phyloP scores from a whole-genome alignment of 2,113 vertebrate genomes.

The Psophia crepitans region DNA sequence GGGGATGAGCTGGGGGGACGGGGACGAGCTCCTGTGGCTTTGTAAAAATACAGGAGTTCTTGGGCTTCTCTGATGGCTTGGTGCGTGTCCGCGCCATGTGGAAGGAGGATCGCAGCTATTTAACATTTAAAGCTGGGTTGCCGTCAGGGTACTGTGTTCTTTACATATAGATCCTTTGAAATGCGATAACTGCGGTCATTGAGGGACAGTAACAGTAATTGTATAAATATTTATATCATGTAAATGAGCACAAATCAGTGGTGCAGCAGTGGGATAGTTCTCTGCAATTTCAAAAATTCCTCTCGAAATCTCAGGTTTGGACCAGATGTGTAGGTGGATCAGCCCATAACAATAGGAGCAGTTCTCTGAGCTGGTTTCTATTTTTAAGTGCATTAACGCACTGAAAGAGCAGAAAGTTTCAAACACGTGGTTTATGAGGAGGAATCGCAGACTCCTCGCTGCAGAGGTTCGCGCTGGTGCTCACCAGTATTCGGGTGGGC shows the following conservation, averaged over 20 bases:
- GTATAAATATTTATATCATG: slow-evolving; percentile 6
- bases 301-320: background rate
- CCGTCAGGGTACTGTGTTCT: background rate
- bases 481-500: rapidly evolving
- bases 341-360: background rate
- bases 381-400: background rate
- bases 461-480: background rate
- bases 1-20: background rate
- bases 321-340: background rate
- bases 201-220: background rate
- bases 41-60: background rate
- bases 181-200: background rate
- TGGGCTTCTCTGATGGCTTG: rapidly evolving
- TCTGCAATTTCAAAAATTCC: background rate
- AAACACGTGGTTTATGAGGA: background rate
- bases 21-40: background rate
- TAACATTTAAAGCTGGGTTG: background rate
- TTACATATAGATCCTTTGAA: slow-evolving; percentile 16
- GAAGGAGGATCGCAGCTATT: background rate
- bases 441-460: background rate
- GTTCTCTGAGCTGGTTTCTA: background rate
- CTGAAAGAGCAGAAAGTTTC: background rate
- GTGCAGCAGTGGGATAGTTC: background rate
- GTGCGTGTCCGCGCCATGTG: rapidly evolving
- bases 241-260: background rate